These are phyloP conservation scores for Dromas ardeola DNA, from an alignment of 2,113 vertebrate genomes.

Conservation along the genomic window DNA sequence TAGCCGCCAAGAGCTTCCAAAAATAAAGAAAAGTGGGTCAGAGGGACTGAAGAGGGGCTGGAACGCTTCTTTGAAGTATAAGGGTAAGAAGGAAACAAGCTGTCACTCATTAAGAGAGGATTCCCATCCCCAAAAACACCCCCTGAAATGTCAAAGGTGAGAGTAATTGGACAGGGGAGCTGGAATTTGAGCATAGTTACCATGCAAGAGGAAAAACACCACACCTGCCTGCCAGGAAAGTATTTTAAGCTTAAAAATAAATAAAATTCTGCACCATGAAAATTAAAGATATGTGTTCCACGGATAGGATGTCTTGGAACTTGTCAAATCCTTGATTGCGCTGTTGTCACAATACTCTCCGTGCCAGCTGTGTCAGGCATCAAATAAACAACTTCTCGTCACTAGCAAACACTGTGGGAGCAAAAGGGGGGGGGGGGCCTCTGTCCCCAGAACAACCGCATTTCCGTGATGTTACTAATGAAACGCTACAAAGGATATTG, in stretches of 20 bases:
- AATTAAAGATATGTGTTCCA: not conserved
- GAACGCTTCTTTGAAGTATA: not conserved
- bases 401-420: not conserved
- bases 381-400: slow-evolving; percentile 13
- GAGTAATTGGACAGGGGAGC: not conserved
- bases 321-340: not conserved
- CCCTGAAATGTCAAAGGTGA: slow-evolving; percentile 66
- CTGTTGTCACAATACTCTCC: not conserved
- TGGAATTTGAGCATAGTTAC: slow-evolving; percentile 42
- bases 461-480: not conserved
- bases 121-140: slow-evolving; percentile 31
- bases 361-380: not conserved
- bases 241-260: slow-evolving; percentile 49
- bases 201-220: not conserved
- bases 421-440: not conserved
- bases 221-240: not conserved
- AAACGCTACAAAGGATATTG: not conserved
- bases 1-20: slow-evolving; percentile 52
- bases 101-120: slow-evolving; percentile 59
- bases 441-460: not conserved
- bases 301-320: slow-evolving; percentile 1
- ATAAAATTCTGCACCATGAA: not conserved
- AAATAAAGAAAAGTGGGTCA: slow-evolving; percentile 68
- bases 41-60: not conserved
- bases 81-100: slow-evolving; percentile 55